These are phyloP conservation scores for Holothuria scabra DNA, from an alignment of 53 echinoderm and acorn worm genomes.

Conservation along the genomic window DNA sequence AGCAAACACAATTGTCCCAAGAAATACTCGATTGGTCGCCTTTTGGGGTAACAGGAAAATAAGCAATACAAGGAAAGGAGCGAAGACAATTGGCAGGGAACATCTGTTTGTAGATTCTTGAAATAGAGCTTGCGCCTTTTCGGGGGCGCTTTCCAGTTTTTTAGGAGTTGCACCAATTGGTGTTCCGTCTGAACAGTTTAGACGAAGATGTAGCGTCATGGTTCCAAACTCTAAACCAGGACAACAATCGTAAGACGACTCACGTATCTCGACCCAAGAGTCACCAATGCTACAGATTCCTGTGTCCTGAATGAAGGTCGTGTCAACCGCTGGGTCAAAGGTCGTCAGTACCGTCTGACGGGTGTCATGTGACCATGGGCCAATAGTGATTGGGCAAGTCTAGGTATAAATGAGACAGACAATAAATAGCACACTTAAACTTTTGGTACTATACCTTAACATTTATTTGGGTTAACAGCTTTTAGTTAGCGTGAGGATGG, in stretches of 20 bases:
- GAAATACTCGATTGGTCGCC: constrained; percentile 21
- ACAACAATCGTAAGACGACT: not conserved
- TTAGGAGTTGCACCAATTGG: no score
- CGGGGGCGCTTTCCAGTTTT: no score
- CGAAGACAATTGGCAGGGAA: not conserved
- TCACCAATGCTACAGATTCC: not conserved
- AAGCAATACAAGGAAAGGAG: constrained; percentile 18
- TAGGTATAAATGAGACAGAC: not conserved
- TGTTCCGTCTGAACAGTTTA: not conserved
- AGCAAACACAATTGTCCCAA: constrained; percentile 11
- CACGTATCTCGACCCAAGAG: not conserved
- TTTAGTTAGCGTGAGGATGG: no score
- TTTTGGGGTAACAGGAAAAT: constrained; percentile 14
- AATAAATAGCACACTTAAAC: not conserved
- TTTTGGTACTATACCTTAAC: no score
- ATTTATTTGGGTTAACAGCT: no score
- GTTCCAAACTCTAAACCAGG: not conserved
- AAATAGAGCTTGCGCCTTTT: no score
- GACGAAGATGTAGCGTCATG: not conserved
- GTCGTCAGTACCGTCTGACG: not conserved
- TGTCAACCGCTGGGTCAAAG: constrained; percentile 4
- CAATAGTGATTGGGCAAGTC: constrained; percentile 14
- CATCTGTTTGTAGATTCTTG: not conserved
- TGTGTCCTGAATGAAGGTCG: not conserved
- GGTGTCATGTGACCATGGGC: constrained; percentile 25